Evolutionary conservation across 2,113 vertebrate genomes (phyloP), one percentile per base, ranked within the genome.

Genomic region (Pelecanus crispus): DNA sequence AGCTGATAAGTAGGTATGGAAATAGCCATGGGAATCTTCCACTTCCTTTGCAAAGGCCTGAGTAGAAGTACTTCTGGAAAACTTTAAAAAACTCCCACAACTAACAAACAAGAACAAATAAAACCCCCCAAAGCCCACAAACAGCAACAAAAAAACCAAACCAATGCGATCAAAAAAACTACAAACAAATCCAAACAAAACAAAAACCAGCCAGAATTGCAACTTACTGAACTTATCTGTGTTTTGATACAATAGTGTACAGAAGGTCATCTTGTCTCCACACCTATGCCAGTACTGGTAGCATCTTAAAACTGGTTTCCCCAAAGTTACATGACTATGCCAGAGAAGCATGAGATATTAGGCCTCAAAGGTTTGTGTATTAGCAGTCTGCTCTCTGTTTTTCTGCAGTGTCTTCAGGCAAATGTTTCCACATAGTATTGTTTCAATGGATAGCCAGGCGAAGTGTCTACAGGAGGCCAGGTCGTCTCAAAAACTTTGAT

Each of bases 121-220:
- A 53, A 29, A 53, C 8, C 26, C 4, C 15, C 49, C 11, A 59
- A 58, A 44, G 14, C 25, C 17, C 4, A 17, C 4, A 36, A 47
- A 59, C 29, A 55, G n/a, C n/a, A 42, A 58, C 19, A 36, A n/a
- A 40, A n/a, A 40, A 12, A 40, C 40, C 11, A 20, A 42, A 5
- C 6, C 18, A 7, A 12, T 12, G 22, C 1, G 9, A 31, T 11
- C 13, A 55, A 36, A 32, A 34, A 11, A 55, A 6, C 52, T 26
- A 9, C 4, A 66, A 22, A 18, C 5, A 44, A 42, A 3, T 9
- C 3, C 17, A 36, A 32, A 0, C 0, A 55, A 22, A 28, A 18
- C 13, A 18, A 25, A 62, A 61, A 16, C 3, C 13, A n/a, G n/a
- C n/a, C n/a, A 45, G 78, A 88, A 71, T 5, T 75, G 17, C 25